Base-by-base conservation (phyloP, 2,797 vertebrate genomes). In the Thaleichthys pacificus region DNA sequence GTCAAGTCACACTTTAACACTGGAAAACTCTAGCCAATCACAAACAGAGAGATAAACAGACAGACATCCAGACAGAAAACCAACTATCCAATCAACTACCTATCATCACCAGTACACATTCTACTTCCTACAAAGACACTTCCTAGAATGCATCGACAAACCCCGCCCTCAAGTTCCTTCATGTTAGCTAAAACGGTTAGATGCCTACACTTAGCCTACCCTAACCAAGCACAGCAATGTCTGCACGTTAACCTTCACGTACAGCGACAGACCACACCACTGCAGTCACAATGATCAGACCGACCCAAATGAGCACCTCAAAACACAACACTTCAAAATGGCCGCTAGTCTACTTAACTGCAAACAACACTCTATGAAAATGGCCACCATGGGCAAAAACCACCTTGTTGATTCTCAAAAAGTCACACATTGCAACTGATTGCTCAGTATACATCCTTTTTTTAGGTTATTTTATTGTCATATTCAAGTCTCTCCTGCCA, bases 301-400 rank as follows among this genome's bases (percentile, higher is more conserved):
- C 2, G 38, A 35, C 42, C 19, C 4, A n/a, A 35, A 51, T 5
- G 66, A 73, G 58, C 57, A 51, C 38, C 17, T 68, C 7, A 63
- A 78, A 80, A 76, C 70, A 70, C 72, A 35, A 73, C 76, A 79
- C 70, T 66, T 75, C 3, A 74, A 75, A 71, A 72, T 24, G 62
- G 57, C 77, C 49, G 69, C 68, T 79, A 70, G 62, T 80, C 73
- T 51, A 63, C 77, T 71, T 26, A 21, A 77, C 42, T 58, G 42
- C 70, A 66, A 77, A 77, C 47, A 47, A 22, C 19, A 58, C 47
- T 30, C 28, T 7, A 32, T 30, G 22, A 70, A 65, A 68, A 74
- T 12, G 32, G 1, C 22, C 6, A n/a, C 8, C 35, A 8, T 61
- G 2, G 17, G 58, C 42, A 32, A 17, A 42, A 71, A 62, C 30